Percentiles rank a stretch among this genome's conserved stretches.
These are phyloP conservation scores for Phorcus lineatus DNA, from an alignment of 2,888 invertebrate species.

Conservation along the genomic window DNA sequence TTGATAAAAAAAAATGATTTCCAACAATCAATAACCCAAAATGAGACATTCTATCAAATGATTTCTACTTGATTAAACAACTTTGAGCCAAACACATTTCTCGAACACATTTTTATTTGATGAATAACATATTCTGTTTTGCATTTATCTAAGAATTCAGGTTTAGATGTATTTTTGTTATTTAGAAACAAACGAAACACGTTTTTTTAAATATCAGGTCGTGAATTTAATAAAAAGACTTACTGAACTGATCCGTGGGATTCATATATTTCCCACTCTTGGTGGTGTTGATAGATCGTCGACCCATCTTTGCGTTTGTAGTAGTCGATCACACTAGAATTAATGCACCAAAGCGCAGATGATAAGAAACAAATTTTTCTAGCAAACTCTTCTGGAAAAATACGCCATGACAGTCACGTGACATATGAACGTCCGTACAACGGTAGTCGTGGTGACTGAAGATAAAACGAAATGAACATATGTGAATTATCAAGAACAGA, in stretches of 20 bases:
- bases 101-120: too few species aligned
- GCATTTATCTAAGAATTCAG: too few species aligned
- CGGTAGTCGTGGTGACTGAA: too few species aligned
- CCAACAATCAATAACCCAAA: background rate
- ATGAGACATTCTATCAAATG: too few species aligned
- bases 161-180: too few species aligned
- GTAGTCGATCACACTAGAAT: background rate
- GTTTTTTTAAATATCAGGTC: background rate
- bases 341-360: background rate
- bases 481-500: too few species aligned
- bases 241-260: constrained; percentile 98
- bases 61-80: too few species aligned
- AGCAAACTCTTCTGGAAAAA: background rate
- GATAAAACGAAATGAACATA: too few species aligned
- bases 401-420: constrained; percentile 33
- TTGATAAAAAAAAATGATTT: constrained; percentile 51
- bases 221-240: constrained; percentile 77
- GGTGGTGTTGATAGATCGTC: constrained; percentile 97
- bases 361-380: background rate
- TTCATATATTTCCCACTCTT: constrained; percentile 99
- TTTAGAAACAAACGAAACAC: too few species aligned
- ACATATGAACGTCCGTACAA: background rate
- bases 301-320: constrained; percentile 83
- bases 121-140: too few species aligned
- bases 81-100: too few species aligned